Evolutionary conservation across 1,140 invertebrate species (phyloP).

Genomic region (Drosophila saltans): DNA sequence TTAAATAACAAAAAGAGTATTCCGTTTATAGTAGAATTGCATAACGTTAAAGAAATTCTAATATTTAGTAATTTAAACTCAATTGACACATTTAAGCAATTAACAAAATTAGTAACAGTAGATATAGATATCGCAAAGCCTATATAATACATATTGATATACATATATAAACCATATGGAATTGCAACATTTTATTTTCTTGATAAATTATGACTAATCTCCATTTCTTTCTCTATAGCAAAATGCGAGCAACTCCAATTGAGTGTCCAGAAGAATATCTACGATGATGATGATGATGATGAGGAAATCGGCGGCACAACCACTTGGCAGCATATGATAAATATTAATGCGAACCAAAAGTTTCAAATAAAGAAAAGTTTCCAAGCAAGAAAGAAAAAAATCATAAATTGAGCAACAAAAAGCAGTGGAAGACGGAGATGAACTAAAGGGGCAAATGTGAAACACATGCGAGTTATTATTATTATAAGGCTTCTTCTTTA

Average conservation of each 20-base stretch:
- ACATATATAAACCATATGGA: background rate
- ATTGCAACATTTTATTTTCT: background rate
- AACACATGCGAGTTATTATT: conserved; percentile 52
- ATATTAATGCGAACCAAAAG: conserved; percentile 5
- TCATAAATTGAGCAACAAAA: conserved; percentile 11
- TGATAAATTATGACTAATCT: background rate
- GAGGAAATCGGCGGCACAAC: conserved; percentile 2
- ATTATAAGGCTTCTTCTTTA: conserved; percentile 44
- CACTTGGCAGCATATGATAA: conserved; percentile 12
- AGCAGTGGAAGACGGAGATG: background rate
- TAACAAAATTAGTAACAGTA: background rate
- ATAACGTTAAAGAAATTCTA: too few relatives aligned
- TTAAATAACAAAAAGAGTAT: too few relatives aligned
- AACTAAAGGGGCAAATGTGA: conserved; percentile 57
- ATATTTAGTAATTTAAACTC: background rate
- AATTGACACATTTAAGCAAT: background rate
- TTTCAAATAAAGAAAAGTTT: background rate
- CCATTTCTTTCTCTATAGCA: background rate
- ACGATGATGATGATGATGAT: background rate
- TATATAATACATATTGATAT: too few relatives aligned
- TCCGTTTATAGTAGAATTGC: too few relatives aligned
- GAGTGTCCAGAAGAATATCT: background rate
- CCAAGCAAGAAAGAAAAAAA: background rate
- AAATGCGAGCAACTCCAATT: conserved; percentile 10
- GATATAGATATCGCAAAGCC: too few relatives aligned